Evolutionary conservation across 2,797 vertebrate genomes (phyloP), one percentile per base, ranked within the genome.

Genomic region (Sphenopsis melanotis): DNA sequence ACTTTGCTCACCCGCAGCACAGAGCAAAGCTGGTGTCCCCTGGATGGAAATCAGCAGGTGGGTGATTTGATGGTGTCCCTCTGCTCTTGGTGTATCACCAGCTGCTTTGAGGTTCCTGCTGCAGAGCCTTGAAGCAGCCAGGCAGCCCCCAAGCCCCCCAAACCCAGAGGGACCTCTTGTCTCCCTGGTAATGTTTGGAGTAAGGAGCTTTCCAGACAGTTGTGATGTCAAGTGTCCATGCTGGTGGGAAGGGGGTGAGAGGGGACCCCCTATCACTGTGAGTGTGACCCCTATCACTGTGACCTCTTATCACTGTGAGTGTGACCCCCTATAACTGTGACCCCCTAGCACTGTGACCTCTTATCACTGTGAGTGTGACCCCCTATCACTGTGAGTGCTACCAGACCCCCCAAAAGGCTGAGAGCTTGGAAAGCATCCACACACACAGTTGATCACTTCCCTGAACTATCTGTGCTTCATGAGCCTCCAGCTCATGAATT

Each of bases 401-500:
- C 79, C 0, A 0, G 92, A 94, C 80, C 91, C 84, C 94, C 83
- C 83, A 94, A 90, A 94, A 82, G n/a, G 47, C 72, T 79, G 84
- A 56, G 82, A 94, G 42, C 64, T 94, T 92, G 90, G 85, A 78
- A 92, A 55, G 10, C 27, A n/a, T 82, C 60, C 5, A 12, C 59
- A 87, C 6, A 10, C 59, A 90, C 24, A 75, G 77, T 83, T 0
- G 0, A 71, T 81, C 36, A 49, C 56, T 87, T 94, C 53, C 64
- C 84, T 21, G 49, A 95, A 75, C 39, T 90, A 11, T 88, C 83
- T 83, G 75, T 83, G 50, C 75, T 87, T 86, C 68, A 5, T 66
- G 56, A 83, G 69, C 46, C 79, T 95, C 70, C 83, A 89, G 79
- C 79, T 89, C 61, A 20, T 87, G 83, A 92, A 95, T 96, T 76